Conservation (phyloP, 2,797 vertebrate species). For the Lacerta agilis region DNA sequence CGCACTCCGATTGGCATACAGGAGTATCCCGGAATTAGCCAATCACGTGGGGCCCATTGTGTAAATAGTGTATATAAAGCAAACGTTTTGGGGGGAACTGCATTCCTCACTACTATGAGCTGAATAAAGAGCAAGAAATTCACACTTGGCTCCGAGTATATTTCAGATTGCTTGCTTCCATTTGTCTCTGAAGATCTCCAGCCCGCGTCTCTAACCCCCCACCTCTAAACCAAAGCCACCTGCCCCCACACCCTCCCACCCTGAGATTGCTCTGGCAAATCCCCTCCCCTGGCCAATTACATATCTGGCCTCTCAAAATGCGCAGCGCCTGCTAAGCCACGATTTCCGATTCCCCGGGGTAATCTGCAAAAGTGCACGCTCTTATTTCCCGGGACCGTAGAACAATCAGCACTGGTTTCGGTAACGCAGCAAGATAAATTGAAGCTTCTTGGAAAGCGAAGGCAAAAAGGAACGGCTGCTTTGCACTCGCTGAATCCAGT, state of each 20-base stretch:
- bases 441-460: background rate
- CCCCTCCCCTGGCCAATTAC: background rate
- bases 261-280: background rate
- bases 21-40: too few species aligned
- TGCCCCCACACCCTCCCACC: background rate
- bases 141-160: too few species aligned
- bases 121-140: too few species aligned
- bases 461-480: background rate
- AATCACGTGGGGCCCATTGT: too few species aligned
- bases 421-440: background rate
- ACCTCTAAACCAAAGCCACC: background rate
- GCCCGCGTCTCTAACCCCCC: background rate
- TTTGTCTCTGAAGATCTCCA: background rate
- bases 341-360: background rate
- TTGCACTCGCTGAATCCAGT: background rate
- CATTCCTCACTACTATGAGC: too few species aligned
- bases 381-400: background rate
- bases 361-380: constrained; percentile 9
- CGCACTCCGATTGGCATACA: too few species aligned
- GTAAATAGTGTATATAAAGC: too few species aligned
- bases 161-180: fast-evolving
- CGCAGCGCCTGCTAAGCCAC: background rate
- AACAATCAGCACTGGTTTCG: background rate
- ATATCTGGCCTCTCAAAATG: background rate
- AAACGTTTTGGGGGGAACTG: too few species aligned